Base-by-base conservation (phyloP, 1,140 invertebrate species). In the Lasioglossum albipes region DNA sequence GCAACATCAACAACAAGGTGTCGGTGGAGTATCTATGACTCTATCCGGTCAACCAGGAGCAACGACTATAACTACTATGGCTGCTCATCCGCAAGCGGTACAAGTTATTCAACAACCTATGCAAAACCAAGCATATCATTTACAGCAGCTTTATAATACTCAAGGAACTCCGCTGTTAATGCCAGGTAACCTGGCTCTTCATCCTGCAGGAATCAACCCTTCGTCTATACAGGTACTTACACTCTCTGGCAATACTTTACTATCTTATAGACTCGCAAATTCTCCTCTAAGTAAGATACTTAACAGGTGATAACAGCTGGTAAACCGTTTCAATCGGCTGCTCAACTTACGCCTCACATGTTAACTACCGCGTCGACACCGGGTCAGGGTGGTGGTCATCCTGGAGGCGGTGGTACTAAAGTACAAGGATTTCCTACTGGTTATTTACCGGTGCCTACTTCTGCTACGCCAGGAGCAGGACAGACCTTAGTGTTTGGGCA, bases 41-140 rank as follows among this genome's bases (percentile, higher is more conserved):
- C 78, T 93, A 6, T 91, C 92, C 5, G 92, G 92, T 41, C 92
- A 93, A 72, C 92, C 92, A 61, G 92, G 91, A 12, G 92, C 90
- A 20, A 92, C 91, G 10, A 92, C 93, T 4, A 93, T 93, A 72
- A 93, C 92, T 5, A 93, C 92, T 0, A 93, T 93, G 92, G 92
- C 92, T 59, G 91, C 92, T 1, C 93, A 92, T 82, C 92, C 92
- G 0, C 92, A 93, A 67, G 92, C 92, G 1, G 94, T 96, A 16
- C 97, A 97, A 92, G 96, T 97, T 20, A 97, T 97, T 84, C 97
- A 97, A 90, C 97, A 97, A 83, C 96, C 96, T 1, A 91, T 97
- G 79, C 96, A 97, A 86, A 96, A 96, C 91, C 95, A 95, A 87
- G 94, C 96, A 6, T 97, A 97, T 91, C 93, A 93, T 62, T 84